A percentile compares a stretch with the other conserved stretches of the same genome.
These are phyloP conservation scores for Drosophila cardini DNA, from an alignment of 1,140 invertebrate species.

Conservation along the genomic window DNA sequence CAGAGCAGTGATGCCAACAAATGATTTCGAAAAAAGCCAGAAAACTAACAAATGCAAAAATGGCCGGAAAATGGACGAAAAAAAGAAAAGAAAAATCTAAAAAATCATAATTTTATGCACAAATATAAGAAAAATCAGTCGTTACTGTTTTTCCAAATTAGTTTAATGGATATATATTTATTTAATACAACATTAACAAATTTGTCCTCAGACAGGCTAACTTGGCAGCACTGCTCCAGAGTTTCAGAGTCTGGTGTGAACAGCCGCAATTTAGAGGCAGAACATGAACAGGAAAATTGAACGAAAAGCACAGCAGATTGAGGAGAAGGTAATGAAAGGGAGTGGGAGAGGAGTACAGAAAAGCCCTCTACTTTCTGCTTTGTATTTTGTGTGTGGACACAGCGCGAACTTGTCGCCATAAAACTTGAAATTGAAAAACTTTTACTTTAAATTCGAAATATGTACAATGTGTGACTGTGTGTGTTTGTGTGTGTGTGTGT, in stretches of 20 bases:
- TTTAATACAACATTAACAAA: too few species aligned
- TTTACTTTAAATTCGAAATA: slow-evolving; percentile 74
- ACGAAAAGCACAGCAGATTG: not conserved
- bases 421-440: slow-evolving; percentile 82
- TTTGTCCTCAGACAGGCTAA: too few species aligned
- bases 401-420: slow-evolving; percentile 72
- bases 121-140: too few species aligned
- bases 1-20: not conserved
- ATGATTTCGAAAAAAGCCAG: too few species aligned
- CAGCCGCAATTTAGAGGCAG: slow-evolving; percentile 27
- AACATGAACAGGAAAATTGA: not conserved
- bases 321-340: not conserved
- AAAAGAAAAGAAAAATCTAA: too few species aligned
- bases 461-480: slow-evolving; percentile 36
- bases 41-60: too few species aligned
- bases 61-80: too few species aligned
- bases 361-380: not conserved
- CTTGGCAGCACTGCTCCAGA: too few species aligned
- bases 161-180: too few species aligned
- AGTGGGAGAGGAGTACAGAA: too few species aligned
- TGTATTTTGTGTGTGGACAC: slow-evolving; percentile 9
- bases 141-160: too few species aligned
- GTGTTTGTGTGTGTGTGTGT: slow-evolving; percentile 22
- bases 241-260: slow-evolving; percentile 30
- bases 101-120: too few species aligned